A percentile compares a stretch with the other conserved stretches of the same genome.
Evolutionary conservation across 2,113 vertebrate genomes (phyloP).

Genomic region (Callithrix jacchus): DNA sequence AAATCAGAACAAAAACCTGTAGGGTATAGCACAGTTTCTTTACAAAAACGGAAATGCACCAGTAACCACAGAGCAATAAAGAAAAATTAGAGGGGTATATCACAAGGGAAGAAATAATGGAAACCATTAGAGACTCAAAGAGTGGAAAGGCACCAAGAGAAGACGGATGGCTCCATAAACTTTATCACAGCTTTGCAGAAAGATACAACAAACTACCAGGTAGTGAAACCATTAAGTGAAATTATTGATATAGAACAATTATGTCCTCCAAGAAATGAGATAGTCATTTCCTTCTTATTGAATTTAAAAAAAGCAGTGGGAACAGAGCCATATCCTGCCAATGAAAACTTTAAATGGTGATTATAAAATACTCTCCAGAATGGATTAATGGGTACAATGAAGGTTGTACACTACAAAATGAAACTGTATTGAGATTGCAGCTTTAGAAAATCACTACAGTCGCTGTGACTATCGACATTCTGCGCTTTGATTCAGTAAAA

Average conservation of each 20-base stretch:
- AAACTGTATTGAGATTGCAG: background rate
- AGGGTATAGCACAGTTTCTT: slow-evolving; percentile 45
- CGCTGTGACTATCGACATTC: background rate
- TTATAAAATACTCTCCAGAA: background rate
- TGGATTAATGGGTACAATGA: background rate
- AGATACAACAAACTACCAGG: slow-evolving; percentile 21
- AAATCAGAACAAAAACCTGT: slow-evolving; percentile 61
- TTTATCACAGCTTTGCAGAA: slow-evolving; percentile 42
- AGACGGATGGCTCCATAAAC: slow-evolving; percentile 24
- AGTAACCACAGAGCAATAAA: slow-evolving; percentile 65
- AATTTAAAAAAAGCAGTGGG: background rate
- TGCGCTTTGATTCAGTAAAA: background rate
- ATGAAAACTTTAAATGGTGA: background rate
- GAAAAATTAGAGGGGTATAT: slow-evolving; percentile 63
- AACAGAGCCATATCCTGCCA: background rate
- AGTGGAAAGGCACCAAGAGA: slow-evolving; percentile 23
- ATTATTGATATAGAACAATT: slow-evolving; percentile 42
- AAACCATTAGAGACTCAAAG: slow-evolving; percentile 64
- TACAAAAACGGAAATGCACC: slow-evolving; percentile 62
- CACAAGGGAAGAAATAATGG: slow-evolving; percentile 56
- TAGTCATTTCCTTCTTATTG: slow-evolving; percentile 22
- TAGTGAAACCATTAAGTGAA: slow-evolving; percentile 40
- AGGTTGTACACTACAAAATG: background rate
- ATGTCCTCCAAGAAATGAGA: background rate
- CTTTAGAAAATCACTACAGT: background rate